phyloP scores from a whole-genome alignment of 2,113 vertebrate species.

The Microtus pennsylvanicus region DNA sequence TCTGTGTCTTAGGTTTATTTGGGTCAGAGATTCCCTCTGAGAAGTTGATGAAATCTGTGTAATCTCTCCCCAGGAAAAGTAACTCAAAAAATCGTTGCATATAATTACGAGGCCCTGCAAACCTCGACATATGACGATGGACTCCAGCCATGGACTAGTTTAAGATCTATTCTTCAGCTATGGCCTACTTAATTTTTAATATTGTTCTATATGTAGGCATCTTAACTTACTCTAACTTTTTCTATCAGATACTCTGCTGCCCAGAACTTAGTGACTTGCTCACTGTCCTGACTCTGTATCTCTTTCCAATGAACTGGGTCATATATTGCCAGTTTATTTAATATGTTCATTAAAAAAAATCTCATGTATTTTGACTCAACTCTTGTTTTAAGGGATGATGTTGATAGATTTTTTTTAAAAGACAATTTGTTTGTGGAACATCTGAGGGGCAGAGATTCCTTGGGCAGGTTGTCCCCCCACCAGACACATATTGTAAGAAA shows the following conservation, averaged over 20 bases:
- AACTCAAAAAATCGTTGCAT: conserved; percentile 61
- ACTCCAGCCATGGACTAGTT: conserved; percentile 53
- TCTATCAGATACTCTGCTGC: background rate
- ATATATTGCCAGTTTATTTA: conserved; percentile 45
- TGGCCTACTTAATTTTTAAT: conserved; percentile 58
- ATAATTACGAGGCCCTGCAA: conserved; percentile 63
- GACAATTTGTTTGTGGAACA: background rate
- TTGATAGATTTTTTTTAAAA: background rate
- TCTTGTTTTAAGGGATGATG: conserved; percentile 11
- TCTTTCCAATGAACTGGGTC: conserved; percentile 49
- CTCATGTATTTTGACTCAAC: conserved; percentile 35
- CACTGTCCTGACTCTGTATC: background rate
- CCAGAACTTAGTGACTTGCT: conserved; percentile 22
- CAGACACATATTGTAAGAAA: background rate
- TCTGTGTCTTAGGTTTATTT: conserved; percentile 71
- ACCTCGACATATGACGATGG: conserved; percentile 33
- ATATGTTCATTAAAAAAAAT: background rate
- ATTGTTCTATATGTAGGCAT: conserved; percentile 23
- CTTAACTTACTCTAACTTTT: background rate
- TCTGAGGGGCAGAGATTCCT: background rate
- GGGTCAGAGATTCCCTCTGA: conserved; percentile 78
- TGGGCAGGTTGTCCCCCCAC: background rate
- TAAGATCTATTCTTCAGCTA: conserved; percentile 46
- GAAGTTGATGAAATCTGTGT: conserved; percentile 79
- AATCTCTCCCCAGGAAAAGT: conserved; percentile 73